Evolutionary conservation across 2,888 invertebrate species (phyloP), one percentile per base, ranked within the genome.

Genomic region (Coelopa pilipes): DNA sequence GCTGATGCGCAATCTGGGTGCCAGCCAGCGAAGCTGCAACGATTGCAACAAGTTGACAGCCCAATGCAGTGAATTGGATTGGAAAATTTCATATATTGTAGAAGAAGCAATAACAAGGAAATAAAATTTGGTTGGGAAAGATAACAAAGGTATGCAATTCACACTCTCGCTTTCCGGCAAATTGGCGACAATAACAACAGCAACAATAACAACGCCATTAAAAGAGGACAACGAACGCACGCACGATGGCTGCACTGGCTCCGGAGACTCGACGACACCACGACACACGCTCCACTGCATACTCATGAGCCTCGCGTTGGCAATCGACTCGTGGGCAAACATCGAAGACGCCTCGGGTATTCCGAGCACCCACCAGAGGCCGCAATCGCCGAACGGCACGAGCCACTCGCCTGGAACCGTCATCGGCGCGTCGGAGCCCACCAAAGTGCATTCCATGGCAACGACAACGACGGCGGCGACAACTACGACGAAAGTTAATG

Each of bases 1-100:
- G 89, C 83, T 95, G 94, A 85, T 96, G 95, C 5, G 97, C 97
- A 0, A 94, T 92, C 75, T 92, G 89, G 0, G 94, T 94, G 69
- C 95, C 95, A 0, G 94, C 94, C 19, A 95, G 89, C 13, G 92
- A 88, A 24, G 93, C 94, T 94, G 86, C 24, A 79, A 78, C 62
- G 21, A 17, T 34, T 34, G 34, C 34, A 34, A 24, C 69, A 67
- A 72, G 9, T 19, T 12, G 72, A 60, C 34, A 34, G 73, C 15
- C 63, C 50, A 59, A 49, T 45, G 57, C 67, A 57, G 55, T 53
- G 45, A 9, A 34, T 34, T 34, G 34, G 34, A 34, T 34, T 34
- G 34, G 34, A 34, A 4, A 4, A 67, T n/a, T 19, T n/a, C 50
- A 47, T 71, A 50, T n/a, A 69, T 57, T n/a, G n/a, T n/a, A n/a